Evolutionary conservation across 2,888 invertebrate species (phyloP), one percentile per base, ranked within the genome.

Genomic region (Calliphora vomitoria): DNA sequence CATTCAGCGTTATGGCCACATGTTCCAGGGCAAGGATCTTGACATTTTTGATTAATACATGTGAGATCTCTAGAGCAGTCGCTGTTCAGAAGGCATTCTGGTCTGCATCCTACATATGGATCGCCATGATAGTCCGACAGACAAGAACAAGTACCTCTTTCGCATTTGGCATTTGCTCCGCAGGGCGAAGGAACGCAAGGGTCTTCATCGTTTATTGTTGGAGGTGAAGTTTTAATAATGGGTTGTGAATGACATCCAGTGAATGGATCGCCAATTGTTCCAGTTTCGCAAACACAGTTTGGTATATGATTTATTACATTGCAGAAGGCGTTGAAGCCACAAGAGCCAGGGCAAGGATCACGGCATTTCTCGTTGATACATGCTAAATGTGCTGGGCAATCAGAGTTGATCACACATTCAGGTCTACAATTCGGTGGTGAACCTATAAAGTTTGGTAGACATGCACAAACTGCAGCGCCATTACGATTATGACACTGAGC

Each of bases 1-100:
- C 97, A 97, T 82, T 95, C 92, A 0, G 97, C 97, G 91, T 96
- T 95, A 87, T 94, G 94, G 18, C 97, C 97, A 92, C 97, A 97
- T n/a, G 96, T 96, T 88, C 96, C 96, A 13, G 95, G 94, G 91
- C 97, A 97, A 55, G 96, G 96, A 93, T 97, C 95, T n/a, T 95
- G 92, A 90, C 97, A 97, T 91, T 95, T 96, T 90, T 95, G 96
- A 91, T 95, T 95, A 31, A 96, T 95, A 92, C 97, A 97, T 69
- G 97, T 95, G 92, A 95, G 95, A 91, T 96, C 94, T 91, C 95
- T 94, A 0, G 95, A 93, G 91, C 97, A 97, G 91, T 97, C 97
- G 4, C 95, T 95, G 91, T 96, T 97, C 3, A 96, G 94, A 11
- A 96, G 95, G 91, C 97, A 97, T 94, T 97, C 97, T 0, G 97